Conservation (phyloP, 2,888 invertebrate species). For the Ischnura elegans region DNA sequence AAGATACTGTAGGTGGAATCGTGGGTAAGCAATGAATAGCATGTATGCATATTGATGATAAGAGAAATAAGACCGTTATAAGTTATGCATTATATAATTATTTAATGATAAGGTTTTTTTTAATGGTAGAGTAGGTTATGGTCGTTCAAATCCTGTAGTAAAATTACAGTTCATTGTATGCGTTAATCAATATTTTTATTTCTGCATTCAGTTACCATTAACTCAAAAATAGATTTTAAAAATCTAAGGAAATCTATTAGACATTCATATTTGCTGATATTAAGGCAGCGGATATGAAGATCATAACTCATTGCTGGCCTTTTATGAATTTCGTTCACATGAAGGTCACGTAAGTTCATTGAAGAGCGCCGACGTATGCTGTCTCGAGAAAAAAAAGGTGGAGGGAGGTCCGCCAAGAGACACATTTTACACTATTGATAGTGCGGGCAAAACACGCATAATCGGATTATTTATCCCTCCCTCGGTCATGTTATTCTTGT, state of each 20-base stretch:
- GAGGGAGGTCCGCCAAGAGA: not conserved
- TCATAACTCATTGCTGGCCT: not conserved
- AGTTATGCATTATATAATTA: no score
- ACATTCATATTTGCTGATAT: not conserved
- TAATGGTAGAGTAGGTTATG: no score
- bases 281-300: not conserved
- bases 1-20: no score
- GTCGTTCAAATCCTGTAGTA: no score
- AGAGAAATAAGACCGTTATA: no score
- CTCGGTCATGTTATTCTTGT: not conserved
- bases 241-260: not conserved
- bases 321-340: not conserved
- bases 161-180: no score
- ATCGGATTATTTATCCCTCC: not conserved
- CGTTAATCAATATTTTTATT: no score
- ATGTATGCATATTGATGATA: no score
- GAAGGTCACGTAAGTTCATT: not conserved
- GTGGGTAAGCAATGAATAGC: no score
- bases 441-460: not conserved
- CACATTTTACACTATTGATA: not conserved
- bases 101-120: no score
- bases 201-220: no score
- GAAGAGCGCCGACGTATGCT: not conserved
- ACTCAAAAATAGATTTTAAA: not conserved
- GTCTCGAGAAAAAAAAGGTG: not conserved